A percentile compares a stretch with the other conserved stretches of the same genome.
Conservation (phyloP, 1,140 invertebrate genomes). For the Formica exsecta region DNA sequence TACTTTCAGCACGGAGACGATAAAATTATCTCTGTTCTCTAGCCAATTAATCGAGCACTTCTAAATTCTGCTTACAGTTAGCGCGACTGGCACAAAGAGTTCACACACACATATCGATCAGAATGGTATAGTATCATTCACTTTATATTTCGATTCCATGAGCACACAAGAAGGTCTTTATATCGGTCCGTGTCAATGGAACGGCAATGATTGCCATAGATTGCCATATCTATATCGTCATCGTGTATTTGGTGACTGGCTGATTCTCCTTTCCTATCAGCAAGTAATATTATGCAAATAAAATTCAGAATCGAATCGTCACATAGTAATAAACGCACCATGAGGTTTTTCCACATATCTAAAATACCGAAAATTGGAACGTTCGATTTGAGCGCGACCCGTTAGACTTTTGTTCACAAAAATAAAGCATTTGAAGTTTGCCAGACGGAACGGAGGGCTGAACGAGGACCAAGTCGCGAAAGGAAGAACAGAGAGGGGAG, state of each 20-base stretch:
- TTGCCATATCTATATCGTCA: not conserved
- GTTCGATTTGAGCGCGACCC: not conserved
- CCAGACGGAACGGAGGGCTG: slow-evolving; percentile 68
- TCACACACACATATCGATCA: not conserved
- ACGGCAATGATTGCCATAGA: not conserved
- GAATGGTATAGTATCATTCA: slow-evolving; percentile 7
- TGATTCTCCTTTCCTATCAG: not conserved
- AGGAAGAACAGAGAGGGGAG: slow-evolving; percentile 1
- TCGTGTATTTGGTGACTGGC: not conserved
- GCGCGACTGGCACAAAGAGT: not conserved
- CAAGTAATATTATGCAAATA: not conserved
- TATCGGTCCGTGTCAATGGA: not conserved
- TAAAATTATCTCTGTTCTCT: slow-evolving; percentile 41
- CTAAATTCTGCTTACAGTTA: slow-evolving; percentile 16
- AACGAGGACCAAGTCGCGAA: slow-evolving; percentile 8
- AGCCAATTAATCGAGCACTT: slow-evolving; percentile 9
- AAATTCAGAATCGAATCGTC: not conserved
- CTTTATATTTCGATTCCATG: slow-evolving; percentile 22
- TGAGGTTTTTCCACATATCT: not conserved
- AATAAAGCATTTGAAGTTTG: slow-evolving; percentile 75
- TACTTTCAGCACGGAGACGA: slow-evolving; percentile 17
- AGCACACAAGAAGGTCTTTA: slow-evolving; percentile 31
- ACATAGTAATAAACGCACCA: not conserved
- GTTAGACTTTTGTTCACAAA: slow-evolving; percentile 56
- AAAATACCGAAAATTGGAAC: slow-evolving; percentile 9